Conservation (phyloP, 2,113 vertebrate species). For the Brachionichthys hirsutus region DNA sequence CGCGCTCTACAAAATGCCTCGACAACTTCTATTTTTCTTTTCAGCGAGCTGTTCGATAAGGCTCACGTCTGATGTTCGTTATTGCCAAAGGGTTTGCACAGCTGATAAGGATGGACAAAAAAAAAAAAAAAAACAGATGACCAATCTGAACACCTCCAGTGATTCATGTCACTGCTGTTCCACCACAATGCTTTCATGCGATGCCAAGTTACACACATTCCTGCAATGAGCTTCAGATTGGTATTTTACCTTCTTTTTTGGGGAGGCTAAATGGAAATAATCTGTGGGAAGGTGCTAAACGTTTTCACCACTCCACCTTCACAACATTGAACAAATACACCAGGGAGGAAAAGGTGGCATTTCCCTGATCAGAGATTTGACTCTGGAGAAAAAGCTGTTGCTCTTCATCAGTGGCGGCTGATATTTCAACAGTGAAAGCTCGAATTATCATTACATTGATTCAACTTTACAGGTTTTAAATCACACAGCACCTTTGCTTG, state of each 20-base stretch:
- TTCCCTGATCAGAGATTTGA: background rate
- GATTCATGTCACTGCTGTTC: conserved; percentile 51
- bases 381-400: background rate
- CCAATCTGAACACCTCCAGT: conserved; percentile 38
- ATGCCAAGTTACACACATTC: conserved; percentile 63
- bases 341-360: conserved; percentile 3
- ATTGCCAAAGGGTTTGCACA: conserved; percentile 17
- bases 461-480: background rate
- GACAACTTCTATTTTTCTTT: conserved; percentile 15
- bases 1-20: conserved; percentile 9
- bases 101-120: conserved; percentile 30
- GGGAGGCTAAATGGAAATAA: conserved; percentile 29
- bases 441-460: conserved; percentile 7
- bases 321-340: conserved; percentile 28
- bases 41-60: conserved; percentile 32
- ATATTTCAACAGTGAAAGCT: background rate
- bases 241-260: conserved; percentile 25
- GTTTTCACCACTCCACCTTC: conserved; percentile 20
- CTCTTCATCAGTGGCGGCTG: background rate
- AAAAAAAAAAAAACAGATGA: conserved; percentile 47
- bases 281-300: conserved; percentile 40
- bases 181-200: conserved; percentile 48
- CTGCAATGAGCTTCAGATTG: conserved; percentile 53
- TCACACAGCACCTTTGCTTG: background rate
- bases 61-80: background rate